A percentile compares a stretch with the other conserved stretches of the same genome.
These are phyloP conservation scores for Scartelaos histophorus DNA, from an alignment of 2,113 vertebrate species.

Conservation along the genomic window DNA sequence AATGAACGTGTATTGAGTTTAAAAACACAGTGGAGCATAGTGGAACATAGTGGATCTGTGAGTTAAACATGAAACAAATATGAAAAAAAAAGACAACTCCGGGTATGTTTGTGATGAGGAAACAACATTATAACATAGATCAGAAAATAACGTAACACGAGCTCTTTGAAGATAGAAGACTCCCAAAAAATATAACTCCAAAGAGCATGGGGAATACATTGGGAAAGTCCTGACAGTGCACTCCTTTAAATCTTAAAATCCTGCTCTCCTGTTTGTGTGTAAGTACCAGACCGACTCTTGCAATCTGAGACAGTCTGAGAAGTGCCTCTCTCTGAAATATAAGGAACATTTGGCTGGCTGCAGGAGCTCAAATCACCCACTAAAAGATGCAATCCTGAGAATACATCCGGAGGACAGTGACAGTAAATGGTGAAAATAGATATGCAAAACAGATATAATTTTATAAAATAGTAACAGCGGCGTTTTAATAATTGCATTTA, in stretches of 20 bases:
- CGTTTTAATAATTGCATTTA: not conserved
- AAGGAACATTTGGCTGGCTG: slow-evolving; percentile 69
- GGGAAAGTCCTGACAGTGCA: not conserved
- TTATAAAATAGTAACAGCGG: not conserved
- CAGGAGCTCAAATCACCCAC: slow-evolving; percentile 66
- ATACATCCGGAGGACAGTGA: slow-evolving; percentile 39
- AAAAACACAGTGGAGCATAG: too few species aligned
- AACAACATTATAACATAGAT: too few species aligned
- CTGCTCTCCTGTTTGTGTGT: slow-evolving; percentile 14
- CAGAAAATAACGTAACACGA: too few species aligned
- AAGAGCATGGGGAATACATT: not conserved
- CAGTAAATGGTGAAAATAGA: slow-evolving; percentile 30
- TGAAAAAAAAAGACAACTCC: too few species aligned
- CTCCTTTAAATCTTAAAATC: not conserved
- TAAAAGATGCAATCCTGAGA: slow-evolving; percentile 45
- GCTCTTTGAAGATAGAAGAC: not conserved
- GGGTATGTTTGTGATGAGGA: too few species aligned
- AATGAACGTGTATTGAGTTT: too few species aligned
- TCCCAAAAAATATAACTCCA: not conserved
- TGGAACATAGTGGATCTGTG: too few species aligned
- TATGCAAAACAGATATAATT: not conserved
- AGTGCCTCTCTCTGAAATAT: slow-evolving; percentile 75
- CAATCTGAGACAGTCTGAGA: slow-evolving; percentile 48
- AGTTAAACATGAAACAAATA: too few species aligned
- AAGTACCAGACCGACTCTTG: slow-evolving; percentile 21